Conservation (phyloP, 2,113 vertebrate genomes). For the Hippopotamus amphibius region DNA sequence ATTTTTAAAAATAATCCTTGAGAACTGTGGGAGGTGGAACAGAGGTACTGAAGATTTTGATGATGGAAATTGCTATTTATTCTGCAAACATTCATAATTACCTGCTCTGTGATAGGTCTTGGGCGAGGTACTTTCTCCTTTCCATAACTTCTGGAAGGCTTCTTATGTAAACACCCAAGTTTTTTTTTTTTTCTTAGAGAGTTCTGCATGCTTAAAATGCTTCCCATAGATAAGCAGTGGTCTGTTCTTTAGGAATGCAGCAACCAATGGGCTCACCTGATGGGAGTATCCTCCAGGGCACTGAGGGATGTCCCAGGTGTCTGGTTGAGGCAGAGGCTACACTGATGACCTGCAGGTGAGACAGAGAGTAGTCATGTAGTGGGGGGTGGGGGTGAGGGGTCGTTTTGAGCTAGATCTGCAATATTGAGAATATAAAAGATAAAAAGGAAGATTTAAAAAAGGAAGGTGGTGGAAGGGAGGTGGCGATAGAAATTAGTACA, state of each 20-base stretch:
- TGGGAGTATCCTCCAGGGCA: not conserved
- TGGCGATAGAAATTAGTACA: not conserved
- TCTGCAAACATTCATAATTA: constrained; percentile 72
- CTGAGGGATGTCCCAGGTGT: not conserved
- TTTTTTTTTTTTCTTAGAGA: constrained; percentile 28
- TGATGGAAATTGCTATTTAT: constrained; percentile 63
- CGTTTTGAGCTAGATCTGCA: not conserved
- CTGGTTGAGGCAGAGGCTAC: not conserved
- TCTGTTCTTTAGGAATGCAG: constrained; percentile 2
- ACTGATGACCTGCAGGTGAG: not conserved
- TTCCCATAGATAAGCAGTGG: constrained; percentile 39
- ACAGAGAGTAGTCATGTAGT: not conserved
- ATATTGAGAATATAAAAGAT: not conserved
- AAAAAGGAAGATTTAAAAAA: not conserved
- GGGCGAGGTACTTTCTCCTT: constrained; percentile 46
- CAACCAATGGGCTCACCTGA: not conserved
- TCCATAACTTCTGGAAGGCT: constrained; percentile 43
- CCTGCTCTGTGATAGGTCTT: constrained; percentile 40
- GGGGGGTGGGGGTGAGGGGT: accelerated
- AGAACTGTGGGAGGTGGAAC: not conserved
- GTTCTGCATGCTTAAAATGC: constrained; percentile 67
- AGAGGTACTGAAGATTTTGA: constrained; percentile 50
- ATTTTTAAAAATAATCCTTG: constrained; percentile 62
- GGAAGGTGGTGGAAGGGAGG: not conserved
- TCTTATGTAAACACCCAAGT: constrained; percentile 52